Conservation (phyloP, 2,797 vertebrate species). For the Oceanodroma leucorhoa region DNA sequence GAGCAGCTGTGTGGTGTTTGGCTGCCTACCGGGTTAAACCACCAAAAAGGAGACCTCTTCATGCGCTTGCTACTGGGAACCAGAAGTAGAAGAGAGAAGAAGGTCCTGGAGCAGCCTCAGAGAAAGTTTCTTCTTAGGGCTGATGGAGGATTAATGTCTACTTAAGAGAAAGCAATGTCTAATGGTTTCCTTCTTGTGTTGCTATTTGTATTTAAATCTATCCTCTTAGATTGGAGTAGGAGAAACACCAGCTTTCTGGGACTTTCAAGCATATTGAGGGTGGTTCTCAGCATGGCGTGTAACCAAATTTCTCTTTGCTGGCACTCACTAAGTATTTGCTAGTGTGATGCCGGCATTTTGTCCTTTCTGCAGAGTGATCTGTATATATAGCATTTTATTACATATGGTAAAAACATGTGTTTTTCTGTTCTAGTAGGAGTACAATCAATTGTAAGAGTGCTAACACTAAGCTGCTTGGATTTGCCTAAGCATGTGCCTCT, state of each 20-base stretch:
- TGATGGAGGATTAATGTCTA: background rate
- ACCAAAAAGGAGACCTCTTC: background rate
- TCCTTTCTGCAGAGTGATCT: background rate
- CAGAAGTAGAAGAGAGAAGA: background rate
- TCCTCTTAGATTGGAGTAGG: background rate
- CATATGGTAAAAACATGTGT: background rate
- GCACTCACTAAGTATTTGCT: rapidly evolving
- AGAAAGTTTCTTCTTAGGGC: background rate
- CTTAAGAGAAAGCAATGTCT: background rate
- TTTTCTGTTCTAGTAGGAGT: background rate
- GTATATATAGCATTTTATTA: background rate
- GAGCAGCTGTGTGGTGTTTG: too few species aligned
- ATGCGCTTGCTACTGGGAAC: background rate
- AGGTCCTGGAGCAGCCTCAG: background rate
- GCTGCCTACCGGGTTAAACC: too few species aligned
- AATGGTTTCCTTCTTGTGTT: background rate
- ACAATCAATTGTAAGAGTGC: background rate
- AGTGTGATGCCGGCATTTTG: background rate
- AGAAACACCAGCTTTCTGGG: background rate
- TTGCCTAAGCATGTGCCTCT: background rate
- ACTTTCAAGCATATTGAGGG: background rate
- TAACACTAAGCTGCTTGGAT: background rate
- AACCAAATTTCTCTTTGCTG: background rate
- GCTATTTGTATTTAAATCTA: background rate
- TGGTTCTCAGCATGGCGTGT: background rate